These are phyloP conservation scores for Drosophila elegans DNA, from an alignment of 1,140 invertebrate genomes.

Conservation along the genomic window DNA sequence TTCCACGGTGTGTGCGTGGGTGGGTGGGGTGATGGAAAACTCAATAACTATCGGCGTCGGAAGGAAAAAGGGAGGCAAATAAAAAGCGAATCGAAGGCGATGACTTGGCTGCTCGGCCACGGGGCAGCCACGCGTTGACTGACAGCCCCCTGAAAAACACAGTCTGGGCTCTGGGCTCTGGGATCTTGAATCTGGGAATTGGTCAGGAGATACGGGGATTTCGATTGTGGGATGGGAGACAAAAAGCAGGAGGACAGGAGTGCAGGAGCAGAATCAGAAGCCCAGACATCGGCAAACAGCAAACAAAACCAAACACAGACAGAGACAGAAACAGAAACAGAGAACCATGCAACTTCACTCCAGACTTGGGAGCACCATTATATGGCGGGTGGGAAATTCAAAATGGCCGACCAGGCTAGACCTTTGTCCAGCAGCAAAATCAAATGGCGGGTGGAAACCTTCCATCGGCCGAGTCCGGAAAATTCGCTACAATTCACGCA, in stretches of 20 bases:
- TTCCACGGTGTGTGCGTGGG: not conserved
- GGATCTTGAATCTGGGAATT: slow-evolving; percentile 15
- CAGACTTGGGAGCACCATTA: slow-evolving; percentile 10
- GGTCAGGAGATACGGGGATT: slow-evolving; percentile 25
- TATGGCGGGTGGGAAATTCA: slow-evolving; percentile 42
- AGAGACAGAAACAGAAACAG: not conserved
- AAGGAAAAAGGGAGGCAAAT: slow-evolving; percentile 12
- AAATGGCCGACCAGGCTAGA: slow-evolving; percentile 63
- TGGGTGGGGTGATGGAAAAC: slow-evolving; percentile 42
- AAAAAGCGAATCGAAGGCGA: slow-evolving; percentile 65
- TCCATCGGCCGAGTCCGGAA: slow-evolving; percentile 14
- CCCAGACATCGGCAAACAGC: slow-evolving; percentile 22
- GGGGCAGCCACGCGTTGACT: slow-evolving; percentile 65
- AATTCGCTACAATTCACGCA: slow-evolving; percentile 1
- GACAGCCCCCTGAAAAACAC: slow-evolving; percentile 57
- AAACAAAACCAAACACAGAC: slow-evolving; percentile 34
- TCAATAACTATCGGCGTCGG: slow-evolving; percentile 73
- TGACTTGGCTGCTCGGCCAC: slow-evolving; percentile 41
- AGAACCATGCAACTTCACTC: slow-evolving; percentile 9
- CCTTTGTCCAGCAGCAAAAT: slow-evolving; percentile 43
- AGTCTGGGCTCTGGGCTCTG: slow-evolving; percentile 22
- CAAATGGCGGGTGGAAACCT: slow-evolving; percentile 28
- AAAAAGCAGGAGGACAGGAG: not conserved
- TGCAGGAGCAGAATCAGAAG: slow-evolving; percentile 1
- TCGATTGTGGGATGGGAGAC: not conserved